phyloP scores from a whole-genome alignment of 2,888 invertebrate genomes.

The Amphipoea oculea region DNA sequence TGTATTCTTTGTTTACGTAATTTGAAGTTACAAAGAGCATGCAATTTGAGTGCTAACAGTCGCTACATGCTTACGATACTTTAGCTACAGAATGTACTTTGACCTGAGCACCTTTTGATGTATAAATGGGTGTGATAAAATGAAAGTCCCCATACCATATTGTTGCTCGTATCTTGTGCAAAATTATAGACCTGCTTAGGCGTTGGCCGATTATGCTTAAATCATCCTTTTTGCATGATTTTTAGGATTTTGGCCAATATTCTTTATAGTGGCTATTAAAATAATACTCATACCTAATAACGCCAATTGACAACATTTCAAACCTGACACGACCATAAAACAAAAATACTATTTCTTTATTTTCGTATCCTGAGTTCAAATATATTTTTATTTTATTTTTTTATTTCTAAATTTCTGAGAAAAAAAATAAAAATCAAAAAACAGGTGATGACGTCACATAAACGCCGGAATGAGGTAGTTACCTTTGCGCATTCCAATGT shows the following conservation, averaged over 20 bases:
- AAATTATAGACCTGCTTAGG: not conserved
- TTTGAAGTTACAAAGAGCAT: constrained; percentile 41
- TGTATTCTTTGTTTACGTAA: constrained; percentile 42
- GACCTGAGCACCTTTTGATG: not conserved
- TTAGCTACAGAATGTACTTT: constrained; percentile 1
- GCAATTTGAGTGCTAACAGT: constrained; percentile 31
- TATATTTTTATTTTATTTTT: too few relatives aligned
- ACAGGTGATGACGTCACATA: too few relatives aligned
- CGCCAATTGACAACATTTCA: too few relatives aligned
- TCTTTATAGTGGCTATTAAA: not conserved
- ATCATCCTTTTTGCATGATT: not conserved
- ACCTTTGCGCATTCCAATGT: too few relatives aligned
- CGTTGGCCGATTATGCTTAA: not conserved
- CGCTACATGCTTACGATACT: constrained; percentile 21
- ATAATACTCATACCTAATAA: constrained; percentile 6
- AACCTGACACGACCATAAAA: too few relatives aligned
- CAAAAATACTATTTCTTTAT: too few relatives aligned
- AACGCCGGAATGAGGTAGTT: too few relatives aligned
- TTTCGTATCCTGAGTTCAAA: too few relatives aligned
- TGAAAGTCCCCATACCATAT: not conserved
- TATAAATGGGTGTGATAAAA: not conserved
- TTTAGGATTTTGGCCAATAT: not conserved
- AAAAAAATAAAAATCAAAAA: too few relatives aligned
- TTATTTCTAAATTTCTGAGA: too few relatives aligned
- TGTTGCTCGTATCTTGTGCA: too few relatives aligned